These are phyloP conservation scores for Bombus waltoni DNA, from an alignment of 1,140 invertebrate genomes.

Conservation along the genomic window DNA sequence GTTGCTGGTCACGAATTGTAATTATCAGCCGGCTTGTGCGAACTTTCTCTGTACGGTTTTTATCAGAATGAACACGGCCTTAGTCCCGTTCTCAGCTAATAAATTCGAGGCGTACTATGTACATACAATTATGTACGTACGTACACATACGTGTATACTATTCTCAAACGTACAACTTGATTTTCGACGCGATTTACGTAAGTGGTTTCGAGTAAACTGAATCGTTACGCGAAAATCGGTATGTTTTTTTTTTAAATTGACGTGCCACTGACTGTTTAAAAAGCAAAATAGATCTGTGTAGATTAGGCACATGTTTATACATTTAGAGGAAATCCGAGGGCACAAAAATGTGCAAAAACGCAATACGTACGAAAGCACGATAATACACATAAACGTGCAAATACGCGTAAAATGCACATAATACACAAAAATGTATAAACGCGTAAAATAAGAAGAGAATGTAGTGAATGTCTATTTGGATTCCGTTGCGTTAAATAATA, in stretches of 20 bases:
- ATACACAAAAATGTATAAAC: too few species aligned
- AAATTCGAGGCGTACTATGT: conserved; percentile 3
- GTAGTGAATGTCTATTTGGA: too few species aligned
- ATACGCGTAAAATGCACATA: too few species aligned
- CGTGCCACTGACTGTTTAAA: not conserved
- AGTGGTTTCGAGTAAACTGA: not conserved
- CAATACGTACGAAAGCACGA: too few species aligned
- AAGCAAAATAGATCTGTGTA: not conserved
- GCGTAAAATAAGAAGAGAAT: too few species aligned
- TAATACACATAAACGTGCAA: too few species aligned
- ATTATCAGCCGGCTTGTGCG: conserved; percentile 35
- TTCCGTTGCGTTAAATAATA: too few species aligned
- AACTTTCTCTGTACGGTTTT: conserved; percentile 44
- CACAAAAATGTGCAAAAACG: too few species aligned
- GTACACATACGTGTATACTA: not conserved
- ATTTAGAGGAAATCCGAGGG: too few species aligned
- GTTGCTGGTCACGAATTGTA: conserved; percentile 33
- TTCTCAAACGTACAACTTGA: not conserved
- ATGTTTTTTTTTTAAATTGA: not conserved
- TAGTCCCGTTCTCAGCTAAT: conserved; percentile 26
- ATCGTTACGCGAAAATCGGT: not conserved
- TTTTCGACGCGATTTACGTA: not conserved
- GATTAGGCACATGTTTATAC: too few species aligned
- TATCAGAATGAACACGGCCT: conserved; percentile 32
- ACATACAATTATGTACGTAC: not conserved